Evolutionary conservation across 2,113 vertebrate genomes (phyloP).

Genomic region (Leptobrachium leishanense): DNA sequence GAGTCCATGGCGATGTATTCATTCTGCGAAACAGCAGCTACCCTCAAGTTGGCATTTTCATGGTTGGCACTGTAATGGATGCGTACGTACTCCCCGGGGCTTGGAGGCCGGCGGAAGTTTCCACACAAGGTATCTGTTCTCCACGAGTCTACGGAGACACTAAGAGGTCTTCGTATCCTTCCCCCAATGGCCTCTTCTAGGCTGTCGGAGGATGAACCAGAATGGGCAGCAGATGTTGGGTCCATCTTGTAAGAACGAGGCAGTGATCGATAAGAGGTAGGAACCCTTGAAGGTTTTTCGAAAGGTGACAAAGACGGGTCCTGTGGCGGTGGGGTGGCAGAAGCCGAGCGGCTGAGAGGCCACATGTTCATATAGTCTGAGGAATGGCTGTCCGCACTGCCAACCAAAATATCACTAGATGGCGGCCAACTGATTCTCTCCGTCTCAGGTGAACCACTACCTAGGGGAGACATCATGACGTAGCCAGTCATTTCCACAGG

Average conservation of each 20-base stretch:
- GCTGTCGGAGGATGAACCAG: constrained; percentile 77
- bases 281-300: constrained; percentile 70
- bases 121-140: constrained; percentile 73
- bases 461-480: constrained; percentile 76
- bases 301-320: constrained; percentile 52
- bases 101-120: constrained; percentile 68
- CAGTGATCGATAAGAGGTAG: constrained; percentile 69
- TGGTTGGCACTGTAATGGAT: constrained; percentile 65
- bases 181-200: constrained; percentile 63
- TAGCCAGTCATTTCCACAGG: constrained; percentile 69
- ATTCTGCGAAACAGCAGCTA: background rate
- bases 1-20: constrained; percentile 31
- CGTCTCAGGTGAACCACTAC: constrained; percentile 73
- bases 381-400: constrained; percentile 64
- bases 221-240: constrained; percentile 57
- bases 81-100: constrained; percentile 74
- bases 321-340: constrained; percentile 65
- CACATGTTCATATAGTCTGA: constrained; percentile 84
- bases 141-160: constrained; percentile 70
- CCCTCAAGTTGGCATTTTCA: constrained; percentile 33
- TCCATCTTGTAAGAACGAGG: constrained; percentile 71
- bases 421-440: constrained; percentile 50
- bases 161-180: constrained; percentile 63
- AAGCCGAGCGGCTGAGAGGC: constrained; percentile 67
- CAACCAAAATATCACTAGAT: constrained; percentile 60